A percentile compares a stretch with the other conserved stretches of the same genome.
Evolutionary conservation across 2,888 invertebrate genomes (phyloP).

Genomic region (Caenorhabditis uteleia): DNA sequence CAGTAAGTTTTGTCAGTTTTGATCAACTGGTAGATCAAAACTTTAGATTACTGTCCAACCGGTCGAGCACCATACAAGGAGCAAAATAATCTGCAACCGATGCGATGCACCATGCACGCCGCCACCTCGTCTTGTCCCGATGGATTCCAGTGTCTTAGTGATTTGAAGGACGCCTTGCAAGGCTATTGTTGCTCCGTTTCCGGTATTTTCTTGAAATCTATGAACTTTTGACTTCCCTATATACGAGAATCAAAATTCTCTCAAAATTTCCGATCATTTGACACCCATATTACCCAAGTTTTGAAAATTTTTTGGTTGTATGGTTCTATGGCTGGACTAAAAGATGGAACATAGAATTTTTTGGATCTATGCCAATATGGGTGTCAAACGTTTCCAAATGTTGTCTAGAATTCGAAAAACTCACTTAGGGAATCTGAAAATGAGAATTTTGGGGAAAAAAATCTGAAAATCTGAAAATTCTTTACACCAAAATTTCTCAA

Average conservation of each 20-base stretch:
- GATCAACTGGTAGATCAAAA: background rate
- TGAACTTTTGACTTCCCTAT: too few species aligned
- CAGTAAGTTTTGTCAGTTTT: slow-evolving; percentile 2
- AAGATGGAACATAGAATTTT: too few species aligned
- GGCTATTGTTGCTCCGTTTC: slow-evolving; percentile 57
- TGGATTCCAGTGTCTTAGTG: slow-evolving; percentile 53
- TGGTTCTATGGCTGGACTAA: too few species aligned
- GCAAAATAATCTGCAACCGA: slow-evolving; percentile 46
- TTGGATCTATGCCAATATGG: too few species aligned
- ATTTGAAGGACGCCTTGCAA: slow-evolving; percentile 54
- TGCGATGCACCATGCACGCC: slow-evolving; percentile 58
- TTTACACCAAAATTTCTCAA: too few species aligned
- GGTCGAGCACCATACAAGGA: slow-evolving; percentile 59
- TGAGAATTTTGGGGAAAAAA: too few species aligned
- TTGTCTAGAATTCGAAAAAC: too few species aligned
- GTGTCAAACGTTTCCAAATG: too few species aligned
- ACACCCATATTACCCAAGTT: background rate
- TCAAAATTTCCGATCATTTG: background rate
- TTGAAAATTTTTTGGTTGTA: background rate
- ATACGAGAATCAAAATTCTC: too few species aligned
- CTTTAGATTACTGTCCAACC: slow-evolving; percentile 51
- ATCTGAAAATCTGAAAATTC: too few species aligned
- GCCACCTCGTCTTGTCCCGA: slow-evolving; percentile 54
- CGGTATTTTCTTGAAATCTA: too few species aligned
- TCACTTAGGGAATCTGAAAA: too few species aligned